phyloP scores from a whole-genome alignment of 1,140 invertebrate species.

The Amphibalanus amphitrite region DNA sequence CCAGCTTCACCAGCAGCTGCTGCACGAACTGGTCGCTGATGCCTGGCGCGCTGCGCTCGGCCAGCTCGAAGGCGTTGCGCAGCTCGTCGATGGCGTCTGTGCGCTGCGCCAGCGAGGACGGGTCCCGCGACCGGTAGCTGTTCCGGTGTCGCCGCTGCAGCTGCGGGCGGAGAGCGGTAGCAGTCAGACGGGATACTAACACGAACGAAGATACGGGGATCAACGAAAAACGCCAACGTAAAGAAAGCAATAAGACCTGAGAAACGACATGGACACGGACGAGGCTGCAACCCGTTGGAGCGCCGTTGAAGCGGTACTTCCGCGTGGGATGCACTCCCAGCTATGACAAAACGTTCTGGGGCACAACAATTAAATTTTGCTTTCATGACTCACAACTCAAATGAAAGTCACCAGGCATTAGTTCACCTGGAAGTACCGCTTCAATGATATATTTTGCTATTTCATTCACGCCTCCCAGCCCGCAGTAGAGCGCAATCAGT shows the following conservation, averaged over 20 bases:
- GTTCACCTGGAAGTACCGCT: background rate
- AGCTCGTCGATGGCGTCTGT: conserved; percentile 57
- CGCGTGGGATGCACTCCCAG: background rate
- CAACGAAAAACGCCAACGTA: background rate
- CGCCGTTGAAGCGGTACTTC: too few species aligned
- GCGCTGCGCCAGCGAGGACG: conserved; percentile 26
- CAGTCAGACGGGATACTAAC: background rate
- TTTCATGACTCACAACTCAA: background rate
- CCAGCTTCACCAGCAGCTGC: conserved; percentile 12
- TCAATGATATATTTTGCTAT: background rate
- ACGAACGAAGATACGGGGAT: background rate
- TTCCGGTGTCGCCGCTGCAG: conserved; percentile 30
- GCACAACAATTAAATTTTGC: background rate
- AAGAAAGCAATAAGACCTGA: background rate
- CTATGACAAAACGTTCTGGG: background rate
- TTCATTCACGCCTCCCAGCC: background rate
- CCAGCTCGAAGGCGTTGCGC: conserved; percentile 60
- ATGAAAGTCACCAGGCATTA: background rate
- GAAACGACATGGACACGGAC: too few species aligned
- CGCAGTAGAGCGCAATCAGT: too few species aligned
- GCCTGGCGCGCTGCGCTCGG: conserved; percentile 59
- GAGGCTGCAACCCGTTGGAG: too few species aligned
- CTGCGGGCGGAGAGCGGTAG: conserved; percentile 16
- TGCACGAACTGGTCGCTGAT: conserved; percentile 40
- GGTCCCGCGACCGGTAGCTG: conserved; percentile 29